Percentiles rank a stretch among this genome's conserved stretches.
phyloP scores from a whole-genome alignment of 2,113 vertebrate species.

The Melanotaenia duboulayi region DNA sequence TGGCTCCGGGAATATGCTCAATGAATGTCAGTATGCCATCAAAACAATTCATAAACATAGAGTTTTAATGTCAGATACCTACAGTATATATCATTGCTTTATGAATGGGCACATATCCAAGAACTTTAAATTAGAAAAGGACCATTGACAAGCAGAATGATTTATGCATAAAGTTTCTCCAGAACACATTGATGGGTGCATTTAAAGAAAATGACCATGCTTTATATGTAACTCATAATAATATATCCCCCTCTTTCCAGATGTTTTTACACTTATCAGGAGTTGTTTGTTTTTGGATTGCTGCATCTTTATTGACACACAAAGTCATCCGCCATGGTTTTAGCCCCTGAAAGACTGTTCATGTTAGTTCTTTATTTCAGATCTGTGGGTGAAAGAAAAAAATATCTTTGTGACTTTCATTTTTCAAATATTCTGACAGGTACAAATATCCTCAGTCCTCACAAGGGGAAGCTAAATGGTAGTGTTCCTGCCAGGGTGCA shows the following conservation, averaged over 20 bases:
- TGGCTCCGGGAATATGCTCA: too few relatives aligned
- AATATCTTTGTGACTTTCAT: conserved; percentile 33
- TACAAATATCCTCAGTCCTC: conserved; percentile 62
- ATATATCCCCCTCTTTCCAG: background rate
- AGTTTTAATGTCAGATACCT: too few relatives aligned
- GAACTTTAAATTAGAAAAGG: too few relatives aligned
- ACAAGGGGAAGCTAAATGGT: conserved; percentile 51
- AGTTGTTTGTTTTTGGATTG: conserved; percentile 52
- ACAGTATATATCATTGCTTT: too few relatives aligned
- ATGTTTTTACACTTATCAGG: conserved; percentile 43
- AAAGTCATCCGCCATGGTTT: conserved; percentile 1
- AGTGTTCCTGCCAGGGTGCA: conserved; percentile 40
- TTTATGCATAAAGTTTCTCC: conserved; percentile 22
- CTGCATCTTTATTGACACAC: conserved; percentile 38
- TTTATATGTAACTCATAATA: background rate
- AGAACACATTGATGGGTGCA: conserved; percentile 52
- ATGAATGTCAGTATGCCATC: too few relatives aligned
- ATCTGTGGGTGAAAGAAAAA: conserved; percentile 28
- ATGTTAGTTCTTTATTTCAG: conserved; percentile 9
- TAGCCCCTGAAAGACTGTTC: conserved; percentile 22
- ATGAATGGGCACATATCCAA: too few relatives aligned
- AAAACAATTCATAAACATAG: too few relatives aligned
- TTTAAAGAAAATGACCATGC: conserved; percentile 2
- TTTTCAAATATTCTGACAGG: conserved; percentile 54
- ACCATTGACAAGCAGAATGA: too few relatives aligned